Percentiles rank a stretch among this genome's conserved stretches.
These are phyloP conservation scores for Arvicanthis niloticus DNA, from an alignment of 2,113 vertebrate genomes.

Conservation along the genomic window DNA sequence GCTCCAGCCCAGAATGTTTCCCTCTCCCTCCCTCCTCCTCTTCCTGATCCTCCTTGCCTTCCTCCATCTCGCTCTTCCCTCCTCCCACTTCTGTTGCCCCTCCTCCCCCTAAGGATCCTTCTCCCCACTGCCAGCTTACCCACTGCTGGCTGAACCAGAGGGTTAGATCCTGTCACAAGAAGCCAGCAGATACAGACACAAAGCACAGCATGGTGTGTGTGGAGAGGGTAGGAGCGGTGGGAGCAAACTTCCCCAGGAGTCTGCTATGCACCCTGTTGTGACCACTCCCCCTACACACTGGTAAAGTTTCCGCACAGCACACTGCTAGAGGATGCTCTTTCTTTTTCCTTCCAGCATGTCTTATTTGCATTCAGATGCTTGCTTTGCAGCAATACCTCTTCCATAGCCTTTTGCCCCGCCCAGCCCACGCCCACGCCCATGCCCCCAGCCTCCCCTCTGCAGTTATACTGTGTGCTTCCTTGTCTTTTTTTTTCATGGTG, in stretches of 20 bases:
- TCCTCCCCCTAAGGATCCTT: not conserved
- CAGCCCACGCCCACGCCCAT: no score
- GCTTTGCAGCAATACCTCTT: slow-evolving; percentile 43
- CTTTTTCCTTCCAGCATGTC: slow-evolving; percentile 49
- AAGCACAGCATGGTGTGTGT: not conserved
- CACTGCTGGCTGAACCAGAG: not conserved
- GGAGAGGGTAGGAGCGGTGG: not conserved
- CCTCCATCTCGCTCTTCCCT: not conserved
- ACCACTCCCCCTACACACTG: not conserved
- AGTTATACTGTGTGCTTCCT: slow-evolving; percentile 54
- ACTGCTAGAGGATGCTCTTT: slow-evolving; percentile 52
- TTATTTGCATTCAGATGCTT: slow-evolving; percentile 71
- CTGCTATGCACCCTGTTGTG: not conserved
- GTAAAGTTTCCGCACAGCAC: slow-evolving; percentile 36
- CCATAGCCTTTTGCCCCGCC: not conserved
- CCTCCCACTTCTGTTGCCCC: not conserved
- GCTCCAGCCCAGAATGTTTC: not conserved
- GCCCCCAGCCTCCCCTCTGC: not conserved
- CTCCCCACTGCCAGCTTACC: not conserved
- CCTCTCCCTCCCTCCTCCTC: not conserved
- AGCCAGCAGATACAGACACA: not conserved
- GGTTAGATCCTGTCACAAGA: not conserved
- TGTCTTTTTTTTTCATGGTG: slow-evolving; percentile 61
- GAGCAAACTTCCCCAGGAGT: not conserved
- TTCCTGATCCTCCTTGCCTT: no score